Conservation (phyloP, 2,113 vertebrate species). For the Xyrauchen texanus region DNA sequence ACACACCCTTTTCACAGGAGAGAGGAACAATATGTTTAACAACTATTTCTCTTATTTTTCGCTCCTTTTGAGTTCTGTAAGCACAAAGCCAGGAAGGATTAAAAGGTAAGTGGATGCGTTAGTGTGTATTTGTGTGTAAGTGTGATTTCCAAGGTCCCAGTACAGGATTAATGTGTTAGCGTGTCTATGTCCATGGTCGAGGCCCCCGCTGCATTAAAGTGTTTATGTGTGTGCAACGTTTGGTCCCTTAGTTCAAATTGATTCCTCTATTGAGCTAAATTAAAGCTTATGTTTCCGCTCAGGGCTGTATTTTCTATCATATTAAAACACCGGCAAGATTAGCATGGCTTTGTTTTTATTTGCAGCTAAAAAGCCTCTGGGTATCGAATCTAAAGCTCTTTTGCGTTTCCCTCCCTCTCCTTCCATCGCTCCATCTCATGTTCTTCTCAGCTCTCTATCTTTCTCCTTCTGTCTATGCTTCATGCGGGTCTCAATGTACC, state of each 20-base stretch:
- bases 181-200: background rate
- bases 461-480: background rate
- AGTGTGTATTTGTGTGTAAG: background rate
- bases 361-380: too few species aligned
- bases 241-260: background rate
- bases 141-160: slow-evolving; percentile 7
- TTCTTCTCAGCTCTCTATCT: background rate
- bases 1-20: background rate
- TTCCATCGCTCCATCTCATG: background rate
- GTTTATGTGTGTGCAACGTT: slow-evolving; percentile 14
- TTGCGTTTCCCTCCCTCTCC: too few species aligned
- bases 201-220: background rate
- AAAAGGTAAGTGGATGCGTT: background rate
- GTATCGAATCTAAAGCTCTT: too few species aligned
- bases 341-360: slow-evolving; percentile 35
- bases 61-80: background rate
- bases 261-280: slow-evolving; percentile 36
- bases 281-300: slow-evolving; percentile 11
- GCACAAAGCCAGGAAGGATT: too few species aligned
- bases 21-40: slow-evolving; percentile 1
- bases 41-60: background rate
- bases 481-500: background rate
- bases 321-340: slow-evolving; percentile 29
- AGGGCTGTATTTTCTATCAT: slow-evolving; percentile 27
- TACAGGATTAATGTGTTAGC: slow-evolving; percentile 32